Conservation (phyloP, 2,113 vertebrate species). For the Donacobius atricapilla region DNA sequence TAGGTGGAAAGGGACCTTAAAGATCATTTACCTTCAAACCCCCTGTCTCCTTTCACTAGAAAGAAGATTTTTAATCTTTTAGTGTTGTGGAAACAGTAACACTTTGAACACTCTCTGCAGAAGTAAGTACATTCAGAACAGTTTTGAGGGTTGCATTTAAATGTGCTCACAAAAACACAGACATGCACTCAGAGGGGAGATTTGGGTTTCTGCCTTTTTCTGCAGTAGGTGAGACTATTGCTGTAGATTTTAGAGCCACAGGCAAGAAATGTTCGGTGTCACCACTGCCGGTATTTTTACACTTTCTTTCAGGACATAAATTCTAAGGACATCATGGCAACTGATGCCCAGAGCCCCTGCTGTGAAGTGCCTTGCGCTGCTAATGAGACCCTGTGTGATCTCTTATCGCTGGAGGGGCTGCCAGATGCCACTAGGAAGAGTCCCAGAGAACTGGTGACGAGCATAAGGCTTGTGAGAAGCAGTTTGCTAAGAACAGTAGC, state of each 20-base stretch:
- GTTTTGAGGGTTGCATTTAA: background rate
- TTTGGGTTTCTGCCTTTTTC: background rate
- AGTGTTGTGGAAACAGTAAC: background rate
- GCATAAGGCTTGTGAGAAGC: background rate
- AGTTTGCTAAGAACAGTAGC: background rate
- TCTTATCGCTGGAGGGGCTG: background rate
- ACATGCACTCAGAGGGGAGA: background rate
- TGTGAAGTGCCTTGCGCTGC: background rate
- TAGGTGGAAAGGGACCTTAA: background rate
- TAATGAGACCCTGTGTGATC: constrained; percentile 17
- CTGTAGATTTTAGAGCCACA: background rate
- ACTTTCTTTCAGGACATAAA: background rate
- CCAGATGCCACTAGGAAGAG: background rate
- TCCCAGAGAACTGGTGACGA: background rate
- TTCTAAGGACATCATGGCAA: background rate
- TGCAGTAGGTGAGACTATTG: background rate
- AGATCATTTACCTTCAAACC: background rate
- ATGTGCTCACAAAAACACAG: background rate
- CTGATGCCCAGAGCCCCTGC: background rate
- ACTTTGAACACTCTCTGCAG: background rate
- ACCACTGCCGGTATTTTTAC: background rate
- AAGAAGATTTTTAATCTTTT: background rate
- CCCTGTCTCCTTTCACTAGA: background rate
- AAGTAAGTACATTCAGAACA: background rate
- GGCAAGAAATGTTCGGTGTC: background rate